phyloP scores from a whole-genome alignment of 1,140 invertebrate species.

The Bradynema listronoti region DNA sequence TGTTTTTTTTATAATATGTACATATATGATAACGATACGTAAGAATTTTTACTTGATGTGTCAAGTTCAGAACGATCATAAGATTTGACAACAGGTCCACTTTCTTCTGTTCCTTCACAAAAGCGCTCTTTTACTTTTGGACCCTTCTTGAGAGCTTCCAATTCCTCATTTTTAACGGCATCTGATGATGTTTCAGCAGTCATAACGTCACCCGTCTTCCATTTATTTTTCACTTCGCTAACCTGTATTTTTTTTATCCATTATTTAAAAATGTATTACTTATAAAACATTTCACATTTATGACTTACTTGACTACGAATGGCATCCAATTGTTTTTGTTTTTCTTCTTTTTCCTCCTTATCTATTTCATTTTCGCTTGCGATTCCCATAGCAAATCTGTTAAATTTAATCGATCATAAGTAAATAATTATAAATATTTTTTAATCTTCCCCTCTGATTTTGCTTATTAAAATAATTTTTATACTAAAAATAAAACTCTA shows the following conservation, averaged over 20 bases:
- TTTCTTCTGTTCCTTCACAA: conserved; percentile 28
- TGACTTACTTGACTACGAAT: conserved; percentile 39
- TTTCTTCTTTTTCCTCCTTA: conserved; percentile 35
- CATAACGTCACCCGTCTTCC: conserved; percentile 57
- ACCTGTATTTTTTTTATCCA: conserved; percentile 26
- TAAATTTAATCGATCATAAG: too few relatives aligned
- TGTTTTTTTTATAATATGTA: too few relatives aligned
- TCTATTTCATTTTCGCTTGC: too few relatives aligned
- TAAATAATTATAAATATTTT: too few relatives aligned
- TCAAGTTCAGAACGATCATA: conserved; percentile 41
- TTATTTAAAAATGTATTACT: background rate
- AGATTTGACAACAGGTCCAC: conserved; percentile 18
- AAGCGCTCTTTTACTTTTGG: conserved; percentile 32
- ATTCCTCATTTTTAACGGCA: conserved; percentile 39
- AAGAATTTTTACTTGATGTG: conserved; percentile 24
- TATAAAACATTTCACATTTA: conserved; percentile 1
- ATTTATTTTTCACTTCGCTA: conserved; percentile 55
- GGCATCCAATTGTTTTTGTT: conserved; percentile 35
- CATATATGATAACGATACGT: too few relatives aligned
- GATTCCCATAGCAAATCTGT: too few relatives aligned
- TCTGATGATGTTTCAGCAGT: conserved; percentile 44
- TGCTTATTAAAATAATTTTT: too few relatives aligned
- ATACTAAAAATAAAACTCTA: too few relatives aligned
- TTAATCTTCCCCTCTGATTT: too few relatives aligned
- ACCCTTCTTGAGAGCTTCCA: conserved; percentile 47